A percentile compares a stretch with the other conserved stretches of the same genome.
These are phyloP conservation scores for Parascotia fuliginaria DNA, from an alignment of 2,888 invertebrate species.

Conservation along the genomic window DNA sequence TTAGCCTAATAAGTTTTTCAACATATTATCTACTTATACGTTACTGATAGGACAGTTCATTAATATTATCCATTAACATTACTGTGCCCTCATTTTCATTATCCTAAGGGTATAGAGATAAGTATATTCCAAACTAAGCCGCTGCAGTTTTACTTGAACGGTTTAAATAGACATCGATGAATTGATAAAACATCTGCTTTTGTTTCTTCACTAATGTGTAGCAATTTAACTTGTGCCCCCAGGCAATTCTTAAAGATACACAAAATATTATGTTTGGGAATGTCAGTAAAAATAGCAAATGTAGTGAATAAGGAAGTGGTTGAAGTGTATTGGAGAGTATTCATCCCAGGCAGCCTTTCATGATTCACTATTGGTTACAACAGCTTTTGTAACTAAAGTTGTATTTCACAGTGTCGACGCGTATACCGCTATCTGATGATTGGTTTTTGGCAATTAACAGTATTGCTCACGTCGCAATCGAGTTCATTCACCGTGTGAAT, in stretches of 20 bases:
- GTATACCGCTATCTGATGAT: constrained; percentile 84
- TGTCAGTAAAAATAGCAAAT: too few species aligned
- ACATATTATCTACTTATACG: constrained; percentile 26
- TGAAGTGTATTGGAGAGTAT: constrained; percentile 20
- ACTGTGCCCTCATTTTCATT: constrained; percentile 43
- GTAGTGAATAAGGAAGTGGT: constrained; percentile 23
- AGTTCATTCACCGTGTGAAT: constrained; percentile 84
- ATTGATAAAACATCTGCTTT: constrained; percentile 7
- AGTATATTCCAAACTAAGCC: constrained; percentile 46
- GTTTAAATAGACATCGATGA: constrained; percentile 49
- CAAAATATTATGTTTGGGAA: too few species aligned
- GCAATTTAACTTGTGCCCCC: too few species aligned
- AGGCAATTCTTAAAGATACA: too few species aligned
- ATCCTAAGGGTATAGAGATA: constrained; percentile 46
- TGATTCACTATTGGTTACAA: constrained; percentile 42
- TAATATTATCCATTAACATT: constrained; percentile 38
- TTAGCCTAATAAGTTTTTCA: constrained; percentile 19
- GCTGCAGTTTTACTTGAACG: constrained; percentile 41
- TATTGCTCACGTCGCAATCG: constrained; percentile 82
- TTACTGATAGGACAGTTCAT: constrained; percentile 33
- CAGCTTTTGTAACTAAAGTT: constrained; percentile 79
- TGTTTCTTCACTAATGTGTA: too few species aligned
- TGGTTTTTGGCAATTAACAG: constrained; percentile 86
- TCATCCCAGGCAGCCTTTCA: constrained; percentile 36
- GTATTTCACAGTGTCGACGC: constrained; percentile 80